Conservation (phyloP, 1,140 invertebrate genomes). For the Littorina saxatilis region DNA sequence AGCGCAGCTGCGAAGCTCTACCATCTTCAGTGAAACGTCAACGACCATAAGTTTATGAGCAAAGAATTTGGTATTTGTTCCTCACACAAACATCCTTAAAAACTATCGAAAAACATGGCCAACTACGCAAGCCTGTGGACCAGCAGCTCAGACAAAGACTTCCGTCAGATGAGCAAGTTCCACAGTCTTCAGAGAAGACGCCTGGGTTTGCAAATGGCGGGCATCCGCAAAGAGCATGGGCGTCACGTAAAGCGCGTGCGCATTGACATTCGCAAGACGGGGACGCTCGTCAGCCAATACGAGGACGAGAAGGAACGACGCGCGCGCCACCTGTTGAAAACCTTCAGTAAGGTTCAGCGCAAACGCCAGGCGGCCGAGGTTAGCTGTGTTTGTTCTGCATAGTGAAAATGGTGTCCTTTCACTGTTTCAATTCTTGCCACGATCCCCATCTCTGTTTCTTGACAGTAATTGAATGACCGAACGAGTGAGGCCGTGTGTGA, state of each 20-base stretch:
- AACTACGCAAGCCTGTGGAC: slow-evolving; percentile 15
- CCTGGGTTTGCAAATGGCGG: slow-evolving; percentile 1
- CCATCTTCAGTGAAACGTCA: too few species aligned
- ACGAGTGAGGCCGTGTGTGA: too few species aligned
- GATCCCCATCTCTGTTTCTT: too few species aligned
- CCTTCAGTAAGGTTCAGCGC: not conserved
- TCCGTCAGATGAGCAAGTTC: slow-evolving; percentile 24
- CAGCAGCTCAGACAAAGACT: slow-evolving; percentile 27
- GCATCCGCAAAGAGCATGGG: slow-evolving; percentile 2
- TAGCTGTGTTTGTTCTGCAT: too few species aligned
- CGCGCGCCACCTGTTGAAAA: slow-evolving; percentile 4
- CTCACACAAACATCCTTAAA: too few species aligned
- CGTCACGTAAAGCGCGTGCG: slow-evolving; percentile 6
- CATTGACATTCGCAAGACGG: not conserved
- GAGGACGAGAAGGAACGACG: slow-evolving; percentile 14
- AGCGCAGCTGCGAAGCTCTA: too few species aligned
- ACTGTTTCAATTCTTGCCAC: too few species aligned
- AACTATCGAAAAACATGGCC: not conserved
- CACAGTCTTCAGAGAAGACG: slow-evolving; percentile 19
- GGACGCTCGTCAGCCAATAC: not conserved
- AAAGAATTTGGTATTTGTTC: too few species aligned
- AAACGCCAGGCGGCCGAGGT: not conserved
- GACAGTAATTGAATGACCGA: too few species aligned
- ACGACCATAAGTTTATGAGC: too few species aligned
- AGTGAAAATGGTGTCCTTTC: too few species aligned